Conservation (phyloP, 2,113 vertebrate genomes). For the Aspiorhynchus laticeps region DNA sequence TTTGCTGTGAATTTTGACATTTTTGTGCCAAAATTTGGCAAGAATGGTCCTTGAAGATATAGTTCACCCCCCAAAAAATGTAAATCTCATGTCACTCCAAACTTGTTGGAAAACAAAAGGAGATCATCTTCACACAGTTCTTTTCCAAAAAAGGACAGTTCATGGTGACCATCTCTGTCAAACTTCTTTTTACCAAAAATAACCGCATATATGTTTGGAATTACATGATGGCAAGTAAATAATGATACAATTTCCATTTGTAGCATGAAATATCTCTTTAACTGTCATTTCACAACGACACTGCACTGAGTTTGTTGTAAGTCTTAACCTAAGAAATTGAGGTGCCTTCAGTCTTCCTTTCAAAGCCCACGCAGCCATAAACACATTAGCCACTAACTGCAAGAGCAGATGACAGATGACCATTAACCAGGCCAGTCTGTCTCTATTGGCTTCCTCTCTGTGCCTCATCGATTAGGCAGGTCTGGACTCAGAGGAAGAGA, state of each 20-base stretch:
- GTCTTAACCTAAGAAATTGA: not conserved
- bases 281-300: not conserved
- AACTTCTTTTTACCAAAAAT: not conserved
- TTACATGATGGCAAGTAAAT: not conserved
- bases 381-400: conserved; percentile 70
- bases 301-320: not conserved
- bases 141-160: not conserved
- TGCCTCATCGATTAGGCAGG: conserved; percentile 73
- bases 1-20: not conserved
- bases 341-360: conserved; percentile 58
- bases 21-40: not conserved
- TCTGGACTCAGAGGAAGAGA: conserved; percentile 49
- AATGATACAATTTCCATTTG: not conserved
- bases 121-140: not conserved
- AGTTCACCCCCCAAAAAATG: not conserved
- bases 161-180: not conserved
- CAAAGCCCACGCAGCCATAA: conserved; percentile 59
- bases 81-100: not conserved
- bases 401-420: conserved; percentile 70
- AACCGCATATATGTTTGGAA: not conserved
- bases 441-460: conserved; percentile 68
- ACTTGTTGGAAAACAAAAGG: not conserved
- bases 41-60: not conserved
- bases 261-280: not conserved
- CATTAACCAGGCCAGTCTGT: conserved; percentile 66